Base-by-base conservation (phyloP, 2,113 vertebrate genomes). In the Pelecanoides urinatrix region DNA sequence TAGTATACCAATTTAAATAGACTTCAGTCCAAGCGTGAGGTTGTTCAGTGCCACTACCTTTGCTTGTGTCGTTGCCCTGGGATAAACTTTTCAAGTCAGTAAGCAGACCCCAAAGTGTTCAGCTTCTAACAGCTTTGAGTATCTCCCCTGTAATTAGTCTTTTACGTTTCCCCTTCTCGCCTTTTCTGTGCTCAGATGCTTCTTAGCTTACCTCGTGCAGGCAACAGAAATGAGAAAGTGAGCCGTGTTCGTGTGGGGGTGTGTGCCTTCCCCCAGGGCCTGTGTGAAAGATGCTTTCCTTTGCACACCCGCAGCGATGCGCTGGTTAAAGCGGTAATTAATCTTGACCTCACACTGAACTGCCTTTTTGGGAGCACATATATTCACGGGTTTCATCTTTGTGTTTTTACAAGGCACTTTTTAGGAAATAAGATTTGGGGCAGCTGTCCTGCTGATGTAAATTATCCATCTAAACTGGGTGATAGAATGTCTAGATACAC, bases 191-290 rank as follows among this genome's bases (percentile, higher is more conserved):
- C 45, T 90, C n/a, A 30, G 16, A 61, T 73, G 22, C 38, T 89
- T n/a, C 27, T 18, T 7, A 11, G 16, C 0, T 0, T n/a, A 36
- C 36, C 49, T 56, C 6, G 0, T 3, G 13, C 71, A 29, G 12
- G 10, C 44, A 13, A 26, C 42, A 73, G 58, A 20, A 67, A 25
- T 1, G 8, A 87, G 73, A 47, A 34, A 1, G 0, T 12, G 20
- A 55, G 45, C 32, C 0, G 72, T 1, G 0, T n/a, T 71, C 0
- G 0, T 16, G 19, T 11, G 16, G 20, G 50, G 19, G 40, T 86
- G 21, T 17, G 0, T 23, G 26, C 59, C 49, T 66, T 82, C 67
- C 96, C 53, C 13, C n/a, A 3, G 58, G 63, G 44, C 42, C 74
- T 17, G 11, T 5, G 20, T 18, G 58, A 25, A n/a, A 44, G 58